Evolutionary conservation across 2,888 invertebrate species (phyloP).

Genomic region (Lycia hirtaria): DNA sequence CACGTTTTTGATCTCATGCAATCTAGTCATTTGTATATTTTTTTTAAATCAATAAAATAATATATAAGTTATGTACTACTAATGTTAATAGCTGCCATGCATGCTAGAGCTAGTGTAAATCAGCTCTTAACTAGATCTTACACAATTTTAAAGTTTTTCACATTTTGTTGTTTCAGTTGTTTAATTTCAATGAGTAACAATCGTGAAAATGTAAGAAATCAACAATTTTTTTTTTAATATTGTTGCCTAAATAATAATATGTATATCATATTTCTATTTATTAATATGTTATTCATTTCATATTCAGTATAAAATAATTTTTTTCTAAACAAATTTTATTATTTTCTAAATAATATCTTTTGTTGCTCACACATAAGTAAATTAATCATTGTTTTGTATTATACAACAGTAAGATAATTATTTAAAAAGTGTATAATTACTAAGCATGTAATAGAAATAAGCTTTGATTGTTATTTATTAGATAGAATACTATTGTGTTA

Average conservation of each 20-base stretch:
- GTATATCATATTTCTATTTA: constrained; percentile 27
- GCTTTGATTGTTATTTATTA: constrained; percentile 29
- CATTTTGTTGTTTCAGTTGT: no score
- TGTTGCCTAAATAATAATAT: constrained; percentile 11
- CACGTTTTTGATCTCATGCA: constrained; percentile 7
- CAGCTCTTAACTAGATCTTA: background rate
- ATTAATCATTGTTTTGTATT: background rate
- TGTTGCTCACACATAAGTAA: background rate
- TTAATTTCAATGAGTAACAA: no score
- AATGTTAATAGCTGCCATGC: constrained; percentile 1
- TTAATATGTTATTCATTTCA: constrained; percentile 35
- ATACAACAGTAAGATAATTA: background rate
- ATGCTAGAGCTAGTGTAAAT: constrained; percentile 6
- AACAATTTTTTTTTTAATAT: constrained; percentile 3
- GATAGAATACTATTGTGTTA: constrained; percentile 18
- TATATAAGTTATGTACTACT: background rate
- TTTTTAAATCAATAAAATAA: background rate
- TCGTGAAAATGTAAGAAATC: no score
- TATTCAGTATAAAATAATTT: constrained; percentile 44
- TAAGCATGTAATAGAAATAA: constrained; percentile 13
- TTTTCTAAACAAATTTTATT: background rate
- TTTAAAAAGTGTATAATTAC: constrained; percentile 4
- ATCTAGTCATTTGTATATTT: constrained; percentile 11
- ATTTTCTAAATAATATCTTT: background rate
- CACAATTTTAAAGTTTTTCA: no score